Percentiles rank a stretch among this genome's conserved stretches.
These are phyloP conservation scores for Cyprinus carpio DNA, from an alignment of 2,113 vertebrate genomes.

Conservation along the genomic window DNA sequence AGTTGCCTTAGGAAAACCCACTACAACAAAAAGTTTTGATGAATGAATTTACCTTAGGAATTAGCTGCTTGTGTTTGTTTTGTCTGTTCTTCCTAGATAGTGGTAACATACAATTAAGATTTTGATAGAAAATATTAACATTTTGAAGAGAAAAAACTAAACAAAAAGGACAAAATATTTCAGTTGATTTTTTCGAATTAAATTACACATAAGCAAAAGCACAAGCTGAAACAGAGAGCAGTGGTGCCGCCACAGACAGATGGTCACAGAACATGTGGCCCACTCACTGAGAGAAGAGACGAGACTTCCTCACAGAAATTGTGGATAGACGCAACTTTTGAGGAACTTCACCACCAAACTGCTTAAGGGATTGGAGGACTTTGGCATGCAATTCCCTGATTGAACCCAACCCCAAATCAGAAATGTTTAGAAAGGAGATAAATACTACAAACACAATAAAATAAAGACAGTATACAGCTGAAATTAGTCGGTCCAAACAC, in stretches of 20 bases:
- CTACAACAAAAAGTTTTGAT: background rate
- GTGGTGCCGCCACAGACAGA: constrained; percentile 68
- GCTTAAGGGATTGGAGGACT: constrained; percentile 80
- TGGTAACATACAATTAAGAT: background rate
- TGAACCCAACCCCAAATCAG: constrained; percentile 27
- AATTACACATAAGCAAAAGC: constrained; percentile 2
- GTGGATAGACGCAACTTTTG: constrained; percentile 80
- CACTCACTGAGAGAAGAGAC: constrained; percentile 80
- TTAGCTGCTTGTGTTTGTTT: constrained; percentile 87
- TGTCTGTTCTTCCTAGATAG: constrained; percentile 83
- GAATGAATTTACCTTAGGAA: constrained; percentile 87
- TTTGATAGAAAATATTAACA: background rate
- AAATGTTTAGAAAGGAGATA: constrained; percentile 15
- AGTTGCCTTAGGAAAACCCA: background rate
- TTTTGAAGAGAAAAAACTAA: background rate
- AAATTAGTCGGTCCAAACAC: constrained; percentile 16
- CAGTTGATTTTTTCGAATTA: background rate
- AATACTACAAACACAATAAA: constrained; percentile 1
- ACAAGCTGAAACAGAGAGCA: constrained; percentile 9
- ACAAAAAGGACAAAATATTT: constrained; percentile 33
- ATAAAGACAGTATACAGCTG: background rate
- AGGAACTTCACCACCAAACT: constrained; percentile 81
- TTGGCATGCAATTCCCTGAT: constrained; percentile 57
- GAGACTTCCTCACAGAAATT: constrained; percentile 74
- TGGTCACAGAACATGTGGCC: constrained; percentile 35